Base-by-base conservation (phyloP, 2,888 invertebrate genomes). In the Ornithoptera alexandrae region DNA sequence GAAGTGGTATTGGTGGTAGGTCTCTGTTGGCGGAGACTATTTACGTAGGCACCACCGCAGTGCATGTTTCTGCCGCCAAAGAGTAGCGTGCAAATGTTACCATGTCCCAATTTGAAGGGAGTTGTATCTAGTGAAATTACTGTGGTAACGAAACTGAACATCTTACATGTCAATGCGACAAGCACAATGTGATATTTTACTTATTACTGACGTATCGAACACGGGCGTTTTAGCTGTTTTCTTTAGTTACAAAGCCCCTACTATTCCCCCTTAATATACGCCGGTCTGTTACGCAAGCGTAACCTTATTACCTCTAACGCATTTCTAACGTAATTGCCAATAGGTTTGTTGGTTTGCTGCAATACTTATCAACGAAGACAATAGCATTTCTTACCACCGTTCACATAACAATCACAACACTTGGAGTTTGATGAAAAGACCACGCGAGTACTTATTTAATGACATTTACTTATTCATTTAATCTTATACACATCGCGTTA, bases 371-470 rank as follows among this genome's bases (percentile, higher is more conserved):
- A 73, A 78, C 80, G n/a, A 76, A 76, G 73, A 80, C 75, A 79
- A 68, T 71, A 58, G 36, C 50, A 68, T 75, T 81, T 81, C 79
- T 78, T 73, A 58, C 20, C 39, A 17, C 62, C 72, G 78, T 86
- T 86, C 86, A 80, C 85, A 86, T 84, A 85, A 84, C 86, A 86
- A 85, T 86, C 86, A 84, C 82, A 81, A 79, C 80, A 59, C 39
- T 30, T 62, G 77, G 71, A 77, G 76, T 68, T 63, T 73, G 81
- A 79, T 79, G 82, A 79, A 73, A 69, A 69, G 69, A 62, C 64
- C 50, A 72, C 71, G 46, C 70, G 72, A 69, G 72, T 65, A 66
- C 70, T 68, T 65, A 67, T 69, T 66, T 73, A 71, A 74, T 72
- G 63, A 71, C 65, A 68, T 36, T 36, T 36, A 22, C 1, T 22